phyloP scores from a whole-genome alignment of 2,113 vertebrate species.

The Naja naja region DNA sequence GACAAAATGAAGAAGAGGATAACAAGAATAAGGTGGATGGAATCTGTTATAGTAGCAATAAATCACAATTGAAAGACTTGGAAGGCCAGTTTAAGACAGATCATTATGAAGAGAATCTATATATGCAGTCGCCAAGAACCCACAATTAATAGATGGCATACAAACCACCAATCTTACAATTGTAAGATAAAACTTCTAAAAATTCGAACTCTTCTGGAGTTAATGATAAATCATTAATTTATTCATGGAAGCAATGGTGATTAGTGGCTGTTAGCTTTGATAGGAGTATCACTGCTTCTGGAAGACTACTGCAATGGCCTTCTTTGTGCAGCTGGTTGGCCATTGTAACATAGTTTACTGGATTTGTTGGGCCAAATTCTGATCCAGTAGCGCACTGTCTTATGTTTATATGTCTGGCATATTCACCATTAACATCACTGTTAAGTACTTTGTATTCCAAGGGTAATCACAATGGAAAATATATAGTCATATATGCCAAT shows the following conservation, averaged over 20 bases:
- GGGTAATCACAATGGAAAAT: background rate
- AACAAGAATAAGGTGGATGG: background rate
- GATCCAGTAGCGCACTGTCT: background rate
- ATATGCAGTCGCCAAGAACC: background rate
- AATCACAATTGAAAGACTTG: background rate
- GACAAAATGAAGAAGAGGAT: background rate
- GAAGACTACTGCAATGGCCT: background rate
- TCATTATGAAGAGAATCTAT: background rate
- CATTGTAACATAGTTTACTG: background rate
- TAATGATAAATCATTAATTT: background rate
- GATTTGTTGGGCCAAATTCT: background rate
- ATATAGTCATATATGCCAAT: background rate
- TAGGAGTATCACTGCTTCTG: background rate
- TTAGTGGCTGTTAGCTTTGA: background rate
- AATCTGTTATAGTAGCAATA: background rate
- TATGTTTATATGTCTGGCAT: background rate
- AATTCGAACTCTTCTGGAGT: background rate
- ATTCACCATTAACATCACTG: background rate
- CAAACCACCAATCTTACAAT: background rate
- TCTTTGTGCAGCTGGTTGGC: background rate
- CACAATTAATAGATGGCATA: background rate
- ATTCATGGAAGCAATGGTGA: background rate
- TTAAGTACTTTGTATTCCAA: background rate
- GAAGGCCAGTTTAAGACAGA: background rate
- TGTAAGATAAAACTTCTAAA: background rate